These are phyloP conservation scores for Labeo rohita DNA, from an alignment of 2,113 vertebrate genomes.

Conservation along the genomic window DNA sequence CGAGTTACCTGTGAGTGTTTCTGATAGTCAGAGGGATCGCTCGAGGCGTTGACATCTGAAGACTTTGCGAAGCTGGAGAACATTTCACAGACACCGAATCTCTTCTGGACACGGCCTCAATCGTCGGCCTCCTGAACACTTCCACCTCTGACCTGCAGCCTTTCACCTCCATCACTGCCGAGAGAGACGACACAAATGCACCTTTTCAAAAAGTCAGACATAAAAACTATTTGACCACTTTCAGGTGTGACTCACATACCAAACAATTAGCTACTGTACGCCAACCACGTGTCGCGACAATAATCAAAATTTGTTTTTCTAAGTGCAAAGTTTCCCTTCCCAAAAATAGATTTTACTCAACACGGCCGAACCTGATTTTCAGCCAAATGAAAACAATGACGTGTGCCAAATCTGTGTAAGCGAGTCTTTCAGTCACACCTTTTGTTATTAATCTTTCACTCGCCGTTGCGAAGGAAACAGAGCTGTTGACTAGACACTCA, in stretches of 20 bases:
- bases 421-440: constrained; percentile 13
- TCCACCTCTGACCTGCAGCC: constrained; percentile 69
- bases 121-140: constrained; percentile 59
- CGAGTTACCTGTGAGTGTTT: constrained; percentile 42
- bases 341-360: not conserved
- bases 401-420: not conserved
- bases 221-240: not conserved
- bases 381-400: constrained; percentile 10
- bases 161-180: constrained; percentile 72
- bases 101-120: not conserved
- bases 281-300: not conserved
- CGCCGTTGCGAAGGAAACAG: not conserved
- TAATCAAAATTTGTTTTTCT: not conserved
- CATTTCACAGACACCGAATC: constrained; percentile 3
- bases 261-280: not conserved
- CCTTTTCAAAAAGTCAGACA: not conserved
- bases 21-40: constrained; percentile 66
- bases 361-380: constrained; percentile 55
- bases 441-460: constrained; percentile 11
- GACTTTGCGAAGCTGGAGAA: constrained; percentile 45
- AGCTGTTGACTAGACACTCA: constrained; percentile 6
- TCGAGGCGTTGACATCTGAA: constrained; percentile 53
- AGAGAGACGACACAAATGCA: not conserved
- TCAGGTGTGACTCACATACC: not conserved
- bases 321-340: not conserved